Conservation (phyloP, 2,888 invertebrate genomes). For the Phengaris arion region DNA sequence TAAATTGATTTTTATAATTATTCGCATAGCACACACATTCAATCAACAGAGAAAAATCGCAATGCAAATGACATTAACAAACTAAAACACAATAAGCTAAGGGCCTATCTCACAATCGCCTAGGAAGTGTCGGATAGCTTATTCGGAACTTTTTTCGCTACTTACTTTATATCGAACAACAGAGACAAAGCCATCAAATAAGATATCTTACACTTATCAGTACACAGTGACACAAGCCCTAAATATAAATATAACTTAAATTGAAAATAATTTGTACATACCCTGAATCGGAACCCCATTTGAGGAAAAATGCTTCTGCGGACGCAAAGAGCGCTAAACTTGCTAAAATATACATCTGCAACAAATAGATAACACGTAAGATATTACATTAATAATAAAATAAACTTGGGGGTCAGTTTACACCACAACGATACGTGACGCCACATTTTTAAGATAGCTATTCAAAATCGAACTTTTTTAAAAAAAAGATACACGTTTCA, state of each 20-base stretch:
- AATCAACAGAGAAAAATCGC: conserved; percentile 24
- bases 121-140: no score
- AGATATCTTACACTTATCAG: no score
- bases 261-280: conserved; percentile 43
- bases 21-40: background rate
- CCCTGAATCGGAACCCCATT: conserved; percentile 76
- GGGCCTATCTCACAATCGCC: no score
- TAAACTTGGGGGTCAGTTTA: background rate
- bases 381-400: conserved; percentile 42
- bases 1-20: background rate
- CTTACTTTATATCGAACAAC: no score
- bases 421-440: no score
- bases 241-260: background rate
- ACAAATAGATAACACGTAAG: conserved; percentile 40
- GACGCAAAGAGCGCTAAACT: conserved; percentile 63
- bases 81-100: background rate
- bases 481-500: no score
- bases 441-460: no score
- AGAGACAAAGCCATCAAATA: no score
- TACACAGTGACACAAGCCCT: no score
- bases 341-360: conserved; percentile 65
- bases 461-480: no score
- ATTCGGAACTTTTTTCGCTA: no score
- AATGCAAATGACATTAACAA: conserved; percentile 37
- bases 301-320: conserved; percentile 74